Base-by-base conservation (phyloP, 2,888 invertebrate genomes). In the Hoplodrina ambigua region DNA sequence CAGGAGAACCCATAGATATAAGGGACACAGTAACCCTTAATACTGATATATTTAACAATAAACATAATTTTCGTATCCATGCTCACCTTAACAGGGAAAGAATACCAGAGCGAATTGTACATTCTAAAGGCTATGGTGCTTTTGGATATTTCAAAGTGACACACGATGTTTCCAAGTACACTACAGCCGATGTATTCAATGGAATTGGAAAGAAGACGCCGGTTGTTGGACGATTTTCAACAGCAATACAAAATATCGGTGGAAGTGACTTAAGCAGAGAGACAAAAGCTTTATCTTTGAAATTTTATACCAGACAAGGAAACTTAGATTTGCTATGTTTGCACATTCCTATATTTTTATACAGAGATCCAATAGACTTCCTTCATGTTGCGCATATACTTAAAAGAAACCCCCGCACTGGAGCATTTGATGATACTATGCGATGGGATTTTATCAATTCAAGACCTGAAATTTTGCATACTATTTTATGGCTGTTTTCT, bases 231-330 rank as follows among this genome's bases (percentile, higher is more conserved):
- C 89, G 97, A 80, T 97, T 96, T 81, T 97, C 97, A 0, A 96
- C 96, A 33, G 96, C 96, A 2, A 93, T 96, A 55, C 97, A 97
- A 55, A 97, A 97, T 89, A 93, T 95, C 74, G 97, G 97, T 15
- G 97, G 97, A 13, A 96, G 96, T 49, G 97, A 97, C 82, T 19
- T 85, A 15, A 19, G 44, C 4, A 78, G 85, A 60, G 89, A 87
- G 46, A 97, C 98, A 1, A 97, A 98, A 85, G 99, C 98, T 13
- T 98, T 99, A 87, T 98, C 98, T 1, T 93, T 99, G 0, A 99
- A 99, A 91, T 98, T 99, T 89, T 99, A 99, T 91, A 98, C 98
- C 0, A 97, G 97, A 78, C 98, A 98, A 85, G 98, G 98, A 54
- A 97, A 97, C 82, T 97, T 99, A 97, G 99, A 99, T 94, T 93